phyloP scores from a whole-genome alignment of 2,797 vertebrate genomes.

The Eidolon dupreanum region DNA sequence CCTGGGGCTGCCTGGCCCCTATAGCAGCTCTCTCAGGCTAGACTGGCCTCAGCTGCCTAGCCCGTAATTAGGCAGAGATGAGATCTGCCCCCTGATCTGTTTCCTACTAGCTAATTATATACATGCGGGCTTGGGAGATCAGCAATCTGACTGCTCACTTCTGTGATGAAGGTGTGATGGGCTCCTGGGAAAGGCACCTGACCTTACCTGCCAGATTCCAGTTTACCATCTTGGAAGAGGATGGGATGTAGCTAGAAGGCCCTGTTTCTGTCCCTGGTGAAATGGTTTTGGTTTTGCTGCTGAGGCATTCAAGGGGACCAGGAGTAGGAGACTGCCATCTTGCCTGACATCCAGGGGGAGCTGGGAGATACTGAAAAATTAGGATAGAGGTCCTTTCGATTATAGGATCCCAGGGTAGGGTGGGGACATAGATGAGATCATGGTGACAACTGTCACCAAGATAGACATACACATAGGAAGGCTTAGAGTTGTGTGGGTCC shows the following conservation, averaged over 20 bases:
- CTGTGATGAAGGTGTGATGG: background rate
- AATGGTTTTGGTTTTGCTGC: background rate
- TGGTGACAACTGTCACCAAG: background rate
- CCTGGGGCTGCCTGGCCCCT: background rate
- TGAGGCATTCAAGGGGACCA: background rate
- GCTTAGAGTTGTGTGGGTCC: background rate
- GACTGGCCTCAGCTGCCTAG: slow-evolving; percentile 71
- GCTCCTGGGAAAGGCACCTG: background rate
- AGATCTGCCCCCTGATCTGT: slow-evolving; percentile 52
- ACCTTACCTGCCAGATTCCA: background rate
- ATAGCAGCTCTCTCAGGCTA: slow-evolving; percentile 8
- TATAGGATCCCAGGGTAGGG: background rate
- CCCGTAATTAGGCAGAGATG: slow-evolving; percentile 69
- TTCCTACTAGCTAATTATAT: slow-evolving; percentile 70
- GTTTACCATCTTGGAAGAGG: slow-evolving; percentile 17
- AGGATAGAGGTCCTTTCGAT: background rate
- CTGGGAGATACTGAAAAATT: background rate
- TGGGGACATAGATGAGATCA: background rate
- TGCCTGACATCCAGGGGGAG: background rate
- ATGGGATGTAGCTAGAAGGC: background rate
- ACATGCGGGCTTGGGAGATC: slow-evolving; percentile 16
- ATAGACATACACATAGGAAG: background rate
- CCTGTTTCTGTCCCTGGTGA: background rate
- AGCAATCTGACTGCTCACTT: background rate
- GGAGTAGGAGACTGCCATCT: background rate